Evolutionary conservation across 2,797 vertebrate genomes (phyloP).

Genomic region (Galaxias olidus): DNA sequence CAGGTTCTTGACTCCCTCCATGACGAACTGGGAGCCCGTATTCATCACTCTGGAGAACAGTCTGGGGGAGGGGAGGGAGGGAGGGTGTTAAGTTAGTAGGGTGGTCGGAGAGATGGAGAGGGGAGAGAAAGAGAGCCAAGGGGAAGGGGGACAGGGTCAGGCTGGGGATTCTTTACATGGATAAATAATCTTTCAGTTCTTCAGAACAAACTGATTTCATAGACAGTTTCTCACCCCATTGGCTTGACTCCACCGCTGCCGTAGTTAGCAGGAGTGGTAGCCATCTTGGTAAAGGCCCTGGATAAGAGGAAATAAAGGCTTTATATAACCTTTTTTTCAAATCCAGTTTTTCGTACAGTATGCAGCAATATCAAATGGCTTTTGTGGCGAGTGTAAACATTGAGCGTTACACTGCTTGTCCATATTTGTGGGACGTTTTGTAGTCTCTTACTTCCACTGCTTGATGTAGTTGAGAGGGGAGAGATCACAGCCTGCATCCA

Average conservation of each 20-base stretch:
- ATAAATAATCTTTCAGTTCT: not conserved
- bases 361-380: too few relatives aligned
- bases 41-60: slow-evolving; percentile 98
- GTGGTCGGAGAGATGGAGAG: not conserved
- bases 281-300: slow-evolving; percentile 97
- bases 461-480: slow-evolving; percentile 94
- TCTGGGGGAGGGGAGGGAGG: slow-evolving; percentile 59
- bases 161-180: slow-evolving; percentile 30
- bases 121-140: not conserved
- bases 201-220: not conserved
- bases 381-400: too few relatives aligned
- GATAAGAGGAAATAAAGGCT: slow-evolving; percentile 16
- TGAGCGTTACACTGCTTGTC: too few relatives aligned
- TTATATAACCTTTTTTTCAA: not conserved
- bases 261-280: slow-evolving; percentile 88
- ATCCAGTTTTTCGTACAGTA: too few relatives aligned
- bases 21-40: slow-evolving; percentile 95
- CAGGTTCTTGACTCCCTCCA: slow-evolving; percentile 99
- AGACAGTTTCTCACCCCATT: slow-evolving; percentile 82
- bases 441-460: slow-evolving; percentile 93
- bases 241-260: slow-evolving; percentile 88
- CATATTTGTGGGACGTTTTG: too few relatives aligned
- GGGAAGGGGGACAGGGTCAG: slow-evolving; percentile 46
- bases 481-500: slow-evolving; percentile 89
- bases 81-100: not conserved